A percentile compares a stretch with the other conserved stretches of the same genome.
Conservation (phyloP, 2,888 invertebrate species). For the Anthophora plumipes region DNA sequence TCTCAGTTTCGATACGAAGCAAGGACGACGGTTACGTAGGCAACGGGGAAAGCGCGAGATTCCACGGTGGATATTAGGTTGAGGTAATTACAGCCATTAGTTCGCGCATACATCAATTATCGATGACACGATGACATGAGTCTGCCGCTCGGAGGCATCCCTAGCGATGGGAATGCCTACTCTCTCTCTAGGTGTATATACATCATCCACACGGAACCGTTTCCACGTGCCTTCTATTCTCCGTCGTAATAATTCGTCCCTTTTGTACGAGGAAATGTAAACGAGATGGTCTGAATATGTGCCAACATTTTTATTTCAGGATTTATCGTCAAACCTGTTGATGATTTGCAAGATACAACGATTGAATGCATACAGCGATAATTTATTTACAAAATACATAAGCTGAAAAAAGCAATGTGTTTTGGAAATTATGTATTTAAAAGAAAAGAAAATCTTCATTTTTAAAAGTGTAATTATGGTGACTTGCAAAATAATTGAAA, state of each 20-base stretch:
- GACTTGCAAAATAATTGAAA: too few species aligned
- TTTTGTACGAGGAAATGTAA: too few species aligned
- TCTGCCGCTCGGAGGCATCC: slow-evolving; percentile 76
- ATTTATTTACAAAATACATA: too few species aligned
- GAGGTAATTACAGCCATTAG: slow-evolving; percentile 83
- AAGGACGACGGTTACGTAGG: slow-evolving; percentile 20
- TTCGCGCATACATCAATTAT: slow-evolving; percentile 83
- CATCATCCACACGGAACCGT: slow-evolving; percentile 38
- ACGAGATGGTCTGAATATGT: too few species aligned
- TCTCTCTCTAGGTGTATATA: slow-evolving; percentile 37
- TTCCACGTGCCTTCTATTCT: slow-evolving; percentile 25
- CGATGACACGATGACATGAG: slow-evolving; percentile 82
- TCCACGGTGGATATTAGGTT: slow-evolving; percentile 80
- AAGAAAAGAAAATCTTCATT: too few species aligned
- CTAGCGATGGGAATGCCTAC: slow-evolving; percentile 72
- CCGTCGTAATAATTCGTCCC: slow-evolving; percentile 18
- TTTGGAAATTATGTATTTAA: too few species aligned
- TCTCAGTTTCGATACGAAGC: not conserved
- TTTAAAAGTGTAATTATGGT: too few species aligned
- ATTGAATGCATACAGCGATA: too few species aligned
- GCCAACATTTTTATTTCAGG: too few species aligned
- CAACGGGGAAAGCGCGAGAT: slow-evolving; percentile 73
- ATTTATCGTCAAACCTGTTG: too few species aligned
- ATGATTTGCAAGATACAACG: too few species aligned
- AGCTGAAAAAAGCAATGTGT: too few species aligned